Evolutionary conservation across 2,113 vertebrate species (phyloP), one percentile per base, ranked within the genome.

Genomic region (Notiomystis cincta): DNA sequence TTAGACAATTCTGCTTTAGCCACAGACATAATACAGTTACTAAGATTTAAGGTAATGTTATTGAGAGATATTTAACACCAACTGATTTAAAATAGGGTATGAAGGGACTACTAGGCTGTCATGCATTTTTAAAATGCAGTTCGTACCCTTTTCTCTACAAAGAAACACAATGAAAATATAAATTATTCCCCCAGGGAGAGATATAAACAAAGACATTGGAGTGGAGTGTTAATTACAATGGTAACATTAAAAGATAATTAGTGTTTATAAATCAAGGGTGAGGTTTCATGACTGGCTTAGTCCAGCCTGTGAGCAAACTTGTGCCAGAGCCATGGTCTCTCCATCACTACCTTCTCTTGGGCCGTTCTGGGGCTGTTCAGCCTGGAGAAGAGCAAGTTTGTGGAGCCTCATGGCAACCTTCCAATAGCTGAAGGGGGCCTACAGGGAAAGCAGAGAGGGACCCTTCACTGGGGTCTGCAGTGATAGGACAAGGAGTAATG

Each of bases 141-240:
- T 83, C 33, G 25, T 78, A 78, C 35, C 31, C n/a, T 85, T 88
- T 95, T 66, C 21, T 57, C 80, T 80, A 40, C 13, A 35, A 67
- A 90, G 53, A 95, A 94, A 85, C 45, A 96, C 88, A 93, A 88
- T 75, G 24, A 82, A 94, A 85, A 91, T 95, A 94, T 67, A 92
- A 93, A 90, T 93, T 93, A 50, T 81, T 28, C 30, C 33, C 15
- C 42, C 6, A 37, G 42, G 47, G 72, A 90, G 58, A 81, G 13
- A 30, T 30, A 81, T 78, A 88, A 92, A 81, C 44, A 86, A 92
- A 95, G 35, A 89, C 81, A 70, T 44, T 23, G 27, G 40, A 89
- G n/a, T 44, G n/a, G 7, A 58, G 19, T 60, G 58, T 93, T 84
- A 78, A 91, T 82, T 87, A 64, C 51, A 84, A 71, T 87, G 30